Percentiles rank a stretch among this genome's conserved stretches.
Conservation (phyloP, 2,797 vertebrate species). For the Urosaurus nigricauda region DNA sequence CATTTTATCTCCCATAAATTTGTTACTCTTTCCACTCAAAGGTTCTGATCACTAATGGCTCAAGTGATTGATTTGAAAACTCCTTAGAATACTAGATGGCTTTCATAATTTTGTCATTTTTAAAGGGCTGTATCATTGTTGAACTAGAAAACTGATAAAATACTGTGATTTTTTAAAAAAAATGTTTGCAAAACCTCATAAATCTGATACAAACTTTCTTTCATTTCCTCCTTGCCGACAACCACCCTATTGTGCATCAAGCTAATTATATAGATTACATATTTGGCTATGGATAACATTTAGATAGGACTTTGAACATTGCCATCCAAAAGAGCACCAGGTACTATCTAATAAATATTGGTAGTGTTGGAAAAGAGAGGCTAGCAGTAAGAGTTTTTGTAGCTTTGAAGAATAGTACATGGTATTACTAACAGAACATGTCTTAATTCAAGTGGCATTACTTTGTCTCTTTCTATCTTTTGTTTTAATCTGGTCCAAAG, state of each 20-base stretch:
- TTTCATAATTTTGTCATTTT: slow-evolving; percentile 5
- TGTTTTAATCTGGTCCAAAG: neutral
- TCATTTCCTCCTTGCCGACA: neutral
- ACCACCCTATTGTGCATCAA: neutral
- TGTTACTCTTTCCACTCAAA: slow-evolving; percentile 34
- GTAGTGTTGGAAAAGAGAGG: neutral
- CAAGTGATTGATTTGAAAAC: slow-evolving; percentile 11
- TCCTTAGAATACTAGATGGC: slow-evolving; percentile 3
- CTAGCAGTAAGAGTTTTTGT: neutral
- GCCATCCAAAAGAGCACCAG: neutral
- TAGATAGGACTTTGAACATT: neutral
- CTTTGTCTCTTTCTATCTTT: neutral
- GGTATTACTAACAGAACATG: neutral
- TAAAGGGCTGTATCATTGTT: neutral
- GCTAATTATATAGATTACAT: neutral
- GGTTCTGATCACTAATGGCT: neutral
- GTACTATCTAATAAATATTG: neutral
- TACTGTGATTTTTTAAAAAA: too few relatives aligned
- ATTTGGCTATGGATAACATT: slow-evolving; percentile 8
- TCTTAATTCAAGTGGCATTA: neutral
- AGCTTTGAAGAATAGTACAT: neutral
- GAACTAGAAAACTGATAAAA: neutral
- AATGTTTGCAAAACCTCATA: neutral
- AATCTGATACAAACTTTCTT: slow-evolving; percentile 13
- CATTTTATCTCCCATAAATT: slow-evolving; percentile 7